phyloP scores from a whole-genome alignment of 30 jellyfish, hydroid and myxozoan species.

The Aurelia coerulea region DNA sequence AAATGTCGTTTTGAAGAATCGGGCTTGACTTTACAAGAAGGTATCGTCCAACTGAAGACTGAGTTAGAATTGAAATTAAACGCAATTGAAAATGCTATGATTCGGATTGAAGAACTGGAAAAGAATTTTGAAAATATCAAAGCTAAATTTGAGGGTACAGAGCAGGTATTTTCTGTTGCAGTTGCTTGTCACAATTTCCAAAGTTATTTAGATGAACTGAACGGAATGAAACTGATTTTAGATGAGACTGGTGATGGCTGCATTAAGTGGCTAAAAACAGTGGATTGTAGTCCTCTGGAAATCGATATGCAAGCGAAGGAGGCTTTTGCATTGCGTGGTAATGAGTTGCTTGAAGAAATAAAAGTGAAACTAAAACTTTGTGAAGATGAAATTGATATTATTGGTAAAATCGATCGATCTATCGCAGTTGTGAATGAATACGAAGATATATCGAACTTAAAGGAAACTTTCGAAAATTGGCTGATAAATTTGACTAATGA shows the following conservation, averaged over 20 bases:
- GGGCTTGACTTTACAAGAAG: constrained; percentile 27
- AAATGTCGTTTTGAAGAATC: background rate
- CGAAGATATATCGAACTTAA: background rate
- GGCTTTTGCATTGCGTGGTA: background rate
- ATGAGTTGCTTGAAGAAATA: background rate
- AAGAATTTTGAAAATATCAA: background rate
- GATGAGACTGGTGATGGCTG: constrained; percentile 9
- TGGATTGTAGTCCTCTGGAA: background rate
- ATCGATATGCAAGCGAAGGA: background rate
- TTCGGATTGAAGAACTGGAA: background rate
- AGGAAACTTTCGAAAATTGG: background rate
- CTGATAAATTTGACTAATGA: too few relatives aligned
- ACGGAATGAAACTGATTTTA: background rate
- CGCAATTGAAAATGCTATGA: background rate
- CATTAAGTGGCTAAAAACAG: background rate
- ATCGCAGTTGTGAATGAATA: background rate
- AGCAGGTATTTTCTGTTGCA: background rate
- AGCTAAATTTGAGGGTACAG: background rate
- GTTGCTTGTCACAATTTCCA: background rate
- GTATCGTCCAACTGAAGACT: constrained; percentile 18
- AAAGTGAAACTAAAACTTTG: background rate
- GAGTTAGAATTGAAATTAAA: constrained; percentile 13
- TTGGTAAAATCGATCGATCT: background rate
- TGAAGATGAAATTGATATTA: background rate
- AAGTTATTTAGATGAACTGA: background rate